phyloP scores from a whole-genome alignment of 2,797 vertebrate species.

The Thalassophryne amazonica region DNA sequence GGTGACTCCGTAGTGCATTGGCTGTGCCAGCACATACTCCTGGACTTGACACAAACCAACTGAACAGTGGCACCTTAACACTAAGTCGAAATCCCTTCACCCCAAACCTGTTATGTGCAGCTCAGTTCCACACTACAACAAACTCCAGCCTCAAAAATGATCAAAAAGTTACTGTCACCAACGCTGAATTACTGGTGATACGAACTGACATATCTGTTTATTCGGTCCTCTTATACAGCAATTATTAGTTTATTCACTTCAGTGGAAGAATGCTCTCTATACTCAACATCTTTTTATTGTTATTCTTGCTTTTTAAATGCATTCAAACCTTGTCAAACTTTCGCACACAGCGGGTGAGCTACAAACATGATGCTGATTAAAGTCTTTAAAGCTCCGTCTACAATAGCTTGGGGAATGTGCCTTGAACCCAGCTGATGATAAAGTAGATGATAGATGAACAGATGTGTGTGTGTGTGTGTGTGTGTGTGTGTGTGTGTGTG shows the following conservation, averaged over 20 bases:
- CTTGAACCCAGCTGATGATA: slow-evolving; percentile 34
- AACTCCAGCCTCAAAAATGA: not conserved
- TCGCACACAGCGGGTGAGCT: not conserved
- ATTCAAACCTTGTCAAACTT: not conserved
- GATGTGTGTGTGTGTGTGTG: slow-evolving; percentile 24
- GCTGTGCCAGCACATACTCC: no score
- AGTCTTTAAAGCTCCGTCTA: slow-evolving; percentile 21
- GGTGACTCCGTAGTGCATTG: no score
- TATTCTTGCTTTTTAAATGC: slow-evolving; percentile 5
- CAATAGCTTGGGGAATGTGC: slow-evolving; percentile 5
- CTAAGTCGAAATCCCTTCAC: no score
- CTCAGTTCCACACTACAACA: no score
- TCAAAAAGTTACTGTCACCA: not conserved
- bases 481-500: slow-evolving; percentile 5
- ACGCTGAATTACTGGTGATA: no score
- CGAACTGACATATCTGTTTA: no score
- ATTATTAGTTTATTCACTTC: not conserved
- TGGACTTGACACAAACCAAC: no score
- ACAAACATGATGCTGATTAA: slow-evolving; percentile 11
- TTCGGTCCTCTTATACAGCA: not conserved
- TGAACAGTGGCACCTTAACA: no score
- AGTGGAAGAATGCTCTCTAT: not conserved
- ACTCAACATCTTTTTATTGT: not conserved
- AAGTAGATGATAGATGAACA: slow-evolving; percentile 45
- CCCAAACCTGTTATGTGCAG: no score